Conservation (phyloP, 2,888 invertebrate genomes). For the Epiblema foenella region DNA sequence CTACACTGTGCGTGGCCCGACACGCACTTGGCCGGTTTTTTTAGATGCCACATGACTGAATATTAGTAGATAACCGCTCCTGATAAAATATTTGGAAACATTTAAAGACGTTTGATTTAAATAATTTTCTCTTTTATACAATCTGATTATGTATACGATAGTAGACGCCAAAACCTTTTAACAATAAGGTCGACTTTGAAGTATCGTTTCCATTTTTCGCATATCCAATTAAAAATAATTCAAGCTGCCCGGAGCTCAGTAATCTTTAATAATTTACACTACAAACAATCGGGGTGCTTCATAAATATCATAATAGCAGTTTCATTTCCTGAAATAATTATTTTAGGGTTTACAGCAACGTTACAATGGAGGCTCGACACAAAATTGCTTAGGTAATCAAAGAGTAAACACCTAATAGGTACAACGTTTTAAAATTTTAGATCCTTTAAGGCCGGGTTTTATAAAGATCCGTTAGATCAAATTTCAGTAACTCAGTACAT, state of each 20-base stretch:
- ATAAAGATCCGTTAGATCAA: too few relatives aligned
- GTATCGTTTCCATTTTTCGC: not conserved
- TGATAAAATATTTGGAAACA: not conserved
- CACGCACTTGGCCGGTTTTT: too few relatives aligned
- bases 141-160: not conserved
- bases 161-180: not conserved
- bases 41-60: too few relatives aligned
- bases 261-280: slow-evolving; percentile 28
- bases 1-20: too few relatives aligned
- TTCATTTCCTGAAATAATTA: slow-evolving; percentile 3
- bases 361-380: not conserved
- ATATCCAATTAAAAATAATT: slow-evolving; percentile 29
- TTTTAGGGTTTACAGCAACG: not conserved
- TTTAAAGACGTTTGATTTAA: not conserved
- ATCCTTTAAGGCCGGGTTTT: too few relatives aligned
- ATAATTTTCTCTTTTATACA: not conserved
- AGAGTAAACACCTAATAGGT: not conserved
- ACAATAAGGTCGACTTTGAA: not conserved
- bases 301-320: slow-evolving; percentile 1
- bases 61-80: not conserved
- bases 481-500: too few relatives aligned
- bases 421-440: too few relatives aligned
- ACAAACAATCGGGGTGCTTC: slow-evolving; percentile 6
- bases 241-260: not conserved
- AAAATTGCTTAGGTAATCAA: not conserved